Evolutionary conservation across 2,113 vertebrate genomes (phyloP).

Genomic region (Callopanchax toddi): DNA sequence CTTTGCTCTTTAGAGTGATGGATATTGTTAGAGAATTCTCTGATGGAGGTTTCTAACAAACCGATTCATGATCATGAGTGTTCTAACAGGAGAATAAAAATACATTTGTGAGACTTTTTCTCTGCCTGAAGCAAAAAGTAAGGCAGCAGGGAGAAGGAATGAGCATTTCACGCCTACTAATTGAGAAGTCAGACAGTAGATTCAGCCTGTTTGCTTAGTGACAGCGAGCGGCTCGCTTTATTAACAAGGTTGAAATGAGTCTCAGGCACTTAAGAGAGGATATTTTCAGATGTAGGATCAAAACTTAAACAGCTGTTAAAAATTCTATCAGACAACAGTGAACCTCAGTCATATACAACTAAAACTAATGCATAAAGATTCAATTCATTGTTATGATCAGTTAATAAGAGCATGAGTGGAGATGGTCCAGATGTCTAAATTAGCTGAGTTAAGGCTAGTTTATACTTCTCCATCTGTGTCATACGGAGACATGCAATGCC

Average conservation of each 20-base stretch:
- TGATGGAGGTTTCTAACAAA: not conserved
- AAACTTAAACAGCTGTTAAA: not conserved
- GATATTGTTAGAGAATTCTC: not conserved
- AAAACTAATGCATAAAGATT: too few species aligned
- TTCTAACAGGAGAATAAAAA: not conserved
- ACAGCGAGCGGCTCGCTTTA: not conserved
- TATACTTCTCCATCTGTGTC: too few species aligned
- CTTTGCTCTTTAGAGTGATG: constrained; percentile 5
- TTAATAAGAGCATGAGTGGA: too few species aligned
- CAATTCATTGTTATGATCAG: too few species aligned
- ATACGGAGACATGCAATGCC: too few species aligned
- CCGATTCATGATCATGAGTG: constrained; percentile 6
- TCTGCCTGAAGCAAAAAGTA: constrained; percentile 23
- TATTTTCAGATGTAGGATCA: constrained; percentile 3
- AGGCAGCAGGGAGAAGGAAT: not conserved
- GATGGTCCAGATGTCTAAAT: too few species aligned
- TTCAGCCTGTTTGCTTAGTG: constrained; percentile 20
- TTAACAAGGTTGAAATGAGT: not conserved
- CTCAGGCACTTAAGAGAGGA: constrained; percentile 8
- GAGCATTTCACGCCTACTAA: constrained; percentile 24
- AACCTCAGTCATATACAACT: too few species aligned
- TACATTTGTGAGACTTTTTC: not conserved
- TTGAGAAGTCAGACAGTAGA: constrained; percentile 28
- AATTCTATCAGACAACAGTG: too few species aligned
- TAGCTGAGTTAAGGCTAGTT: too few species aligned